A percentile compares a stretch with the other conserved stretches of the same genome.
These are phyloP conservation scores for Diarsia mendica DNA, from an alignment of 2,888 invertebrate species.

Conservation along the genomic window DNA sequence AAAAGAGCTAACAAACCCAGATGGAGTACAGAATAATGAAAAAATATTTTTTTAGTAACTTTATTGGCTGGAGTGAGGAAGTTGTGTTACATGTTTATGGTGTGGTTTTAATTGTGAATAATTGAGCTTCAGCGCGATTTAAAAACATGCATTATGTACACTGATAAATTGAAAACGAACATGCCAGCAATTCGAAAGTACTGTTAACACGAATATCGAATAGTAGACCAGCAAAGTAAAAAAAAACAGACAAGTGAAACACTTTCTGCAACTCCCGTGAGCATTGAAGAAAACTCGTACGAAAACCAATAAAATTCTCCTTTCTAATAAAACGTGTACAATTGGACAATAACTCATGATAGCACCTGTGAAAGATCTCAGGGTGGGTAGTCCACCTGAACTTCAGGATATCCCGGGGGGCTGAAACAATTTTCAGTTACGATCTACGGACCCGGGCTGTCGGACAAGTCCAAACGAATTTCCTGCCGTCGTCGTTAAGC, in stretches of 20 bases:
- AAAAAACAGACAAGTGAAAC: constrained; percentile 26
- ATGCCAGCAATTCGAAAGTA: background rate
- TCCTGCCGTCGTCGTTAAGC: constrained; percentile 78
- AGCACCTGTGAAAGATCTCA: constrained; percentile 83
- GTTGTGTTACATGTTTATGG: constrained; percentile 37
- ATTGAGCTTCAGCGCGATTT: constrained; percentile 1
- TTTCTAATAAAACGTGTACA: constrained; percentile 80
- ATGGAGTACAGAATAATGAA: constrained; percentile 47
- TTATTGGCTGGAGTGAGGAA: constrained; percentile 32
- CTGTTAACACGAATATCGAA: background rate
- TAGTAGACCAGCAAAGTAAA: background rate
- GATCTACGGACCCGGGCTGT: constrained; percentile 72
- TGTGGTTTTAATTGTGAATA: constrained; percentile 32
- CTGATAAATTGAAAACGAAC: constrained; percentile 6
- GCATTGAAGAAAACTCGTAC: constrained; percentile 53
- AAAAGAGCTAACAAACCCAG: constrained; percentile 62
- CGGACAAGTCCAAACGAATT: constrained; percentile 78
- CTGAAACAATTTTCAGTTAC: constrained; percentile 86
- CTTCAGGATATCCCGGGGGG: constrained; percentile 74
- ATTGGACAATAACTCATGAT: constrained; percentile 81
- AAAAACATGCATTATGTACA: background rate
- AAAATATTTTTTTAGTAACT: constrained; percentile 47
- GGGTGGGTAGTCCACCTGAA: constrained; percentile 72
- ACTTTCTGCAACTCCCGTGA: constrained; percentile 34
- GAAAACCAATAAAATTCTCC: constrained; percentile 69